Conservation (phyloP, 1,140 invertebrate species). For the Anagrus nilaparvatae region DNA sequence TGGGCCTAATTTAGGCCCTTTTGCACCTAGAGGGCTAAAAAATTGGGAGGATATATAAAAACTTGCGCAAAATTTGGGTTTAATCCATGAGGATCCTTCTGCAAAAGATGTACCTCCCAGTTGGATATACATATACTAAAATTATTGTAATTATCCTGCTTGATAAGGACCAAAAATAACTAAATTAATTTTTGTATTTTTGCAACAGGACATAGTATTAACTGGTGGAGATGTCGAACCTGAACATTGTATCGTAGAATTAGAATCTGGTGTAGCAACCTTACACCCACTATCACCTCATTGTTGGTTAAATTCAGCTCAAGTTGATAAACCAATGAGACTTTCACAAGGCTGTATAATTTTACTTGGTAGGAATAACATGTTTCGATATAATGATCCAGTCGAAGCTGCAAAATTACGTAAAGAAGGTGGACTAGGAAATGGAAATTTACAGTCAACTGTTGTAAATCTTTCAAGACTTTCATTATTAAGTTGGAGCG, state of each 20-base stretch:
- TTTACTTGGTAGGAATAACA: conserved; percentile 76
- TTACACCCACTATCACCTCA: conserved; percentile 63
- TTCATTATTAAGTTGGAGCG: conserved; percentile 76
- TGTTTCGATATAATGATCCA: conserved; percentile 90
- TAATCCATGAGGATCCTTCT: neutral
- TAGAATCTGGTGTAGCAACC: conserved; percentile 64
- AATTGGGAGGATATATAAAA: too few relatives aligned
- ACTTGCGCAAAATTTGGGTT: too few relatives aligned
- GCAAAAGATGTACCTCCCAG: too few relatives aligned
- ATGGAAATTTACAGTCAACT: conserved; percentile 46
- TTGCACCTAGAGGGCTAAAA: too few relatives aligned
- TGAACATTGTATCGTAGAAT: conserved; percentile 72
- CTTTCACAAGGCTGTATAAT: conserved; percentile 77
- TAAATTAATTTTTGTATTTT: neutral
- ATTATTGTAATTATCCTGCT: neutral
- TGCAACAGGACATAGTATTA: conserved; percentile 63
- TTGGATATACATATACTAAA: neutral
- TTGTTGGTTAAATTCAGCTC: conserved; percentile 76
- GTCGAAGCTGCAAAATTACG: conserved; percentile 77
- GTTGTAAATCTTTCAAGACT: conserved; percentile 67
- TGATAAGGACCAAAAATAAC: too few relatives aligned
- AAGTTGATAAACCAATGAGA: conserved; percentile 60
- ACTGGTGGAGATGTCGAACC: conserved; percentile 68
- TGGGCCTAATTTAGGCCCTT: too few relatives aligned
- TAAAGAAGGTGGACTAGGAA: conserved; percentile 50